These are phyloP conservation scores for Megaceryle maxima DNA, from an alignment of 2,113 vertebrate genomes.

Conservation along the genomic window DNA sequence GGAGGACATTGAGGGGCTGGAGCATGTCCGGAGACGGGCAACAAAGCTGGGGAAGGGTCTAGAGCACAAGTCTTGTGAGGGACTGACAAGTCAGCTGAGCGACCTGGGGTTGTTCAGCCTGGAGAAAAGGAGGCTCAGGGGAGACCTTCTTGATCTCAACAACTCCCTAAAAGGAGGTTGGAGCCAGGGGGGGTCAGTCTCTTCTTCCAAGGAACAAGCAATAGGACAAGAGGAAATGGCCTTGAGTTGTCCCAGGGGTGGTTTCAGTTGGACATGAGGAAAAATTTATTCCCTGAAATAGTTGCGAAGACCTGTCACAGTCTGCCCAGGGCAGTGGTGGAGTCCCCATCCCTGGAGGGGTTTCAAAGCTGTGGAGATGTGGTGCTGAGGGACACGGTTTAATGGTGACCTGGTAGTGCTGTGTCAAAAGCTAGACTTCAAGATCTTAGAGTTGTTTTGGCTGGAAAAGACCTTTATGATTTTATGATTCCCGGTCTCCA, in stretches of 20 bases:
- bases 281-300: too few relatives aligned
- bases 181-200: not conserved
- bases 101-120: not conserved
- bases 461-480: not conserved
- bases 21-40: not conserved
- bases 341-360: too few relatives aligned
- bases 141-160: not conserved
- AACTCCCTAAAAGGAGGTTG: not conserved
- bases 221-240: too few relatives aligned
- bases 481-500: not conserved
- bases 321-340: too few relatives aligned
- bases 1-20: not conserved
- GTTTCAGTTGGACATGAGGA: too few relatives aligned
- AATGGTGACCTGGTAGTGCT: not conserved
- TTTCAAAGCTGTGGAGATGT: not conserved
- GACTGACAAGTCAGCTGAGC: not conserved
- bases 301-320: too few relatives aligned
- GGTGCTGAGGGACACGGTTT: not conserved
- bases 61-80: not conserved
- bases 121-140: not conserved
- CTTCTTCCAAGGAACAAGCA: too few relatives aligned
- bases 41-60: not conserved
- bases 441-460: not conserved
- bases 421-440: not conserved
- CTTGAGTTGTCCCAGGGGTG: too few relatives aligned